Conservation (phyloP, 2,113 vertebrate species). For the Sterrhoptilus dennistouni region DNA sequence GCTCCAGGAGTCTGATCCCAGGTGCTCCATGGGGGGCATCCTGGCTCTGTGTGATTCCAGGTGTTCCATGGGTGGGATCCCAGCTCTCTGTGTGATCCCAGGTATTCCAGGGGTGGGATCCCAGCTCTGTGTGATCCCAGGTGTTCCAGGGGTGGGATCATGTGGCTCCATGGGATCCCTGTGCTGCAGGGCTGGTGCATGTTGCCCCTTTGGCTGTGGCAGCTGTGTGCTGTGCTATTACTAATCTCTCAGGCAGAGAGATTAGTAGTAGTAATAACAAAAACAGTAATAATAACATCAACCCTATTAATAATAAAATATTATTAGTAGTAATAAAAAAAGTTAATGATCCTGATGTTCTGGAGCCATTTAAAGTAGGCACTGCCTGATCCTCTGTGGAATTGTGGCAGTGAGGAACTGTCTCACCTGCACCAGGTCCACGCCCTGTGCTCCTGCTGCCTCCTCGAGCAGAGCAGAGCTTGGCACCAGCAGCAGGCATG, state of each 20-base stretch:
- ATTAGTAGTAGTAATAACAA: background rate
- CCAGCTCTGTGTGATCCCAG: background rate
- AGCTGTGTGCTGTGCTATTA: accelerated
- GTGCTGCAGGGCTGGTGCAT: background rate
- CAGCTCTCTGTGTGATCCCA: background rate
- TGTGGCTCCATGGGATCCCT: background rate
- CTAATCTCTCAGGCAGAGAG: background rate
- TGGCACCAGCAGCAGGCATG: background rate
- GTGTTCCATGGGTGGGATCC: background rate
- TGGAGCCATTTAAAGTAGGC: background rate
- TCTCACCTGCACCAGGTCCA: accelerated
- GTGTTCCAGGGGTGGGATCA: background rate
- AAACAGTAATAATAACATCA: accelerated
- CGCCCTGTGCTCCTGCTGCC: background rate
- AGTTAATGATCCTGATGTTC: background rate
- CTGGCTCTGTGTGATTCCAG: background rate
- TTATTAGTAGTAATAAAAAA: background rate
- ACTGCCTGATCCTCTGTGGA: background rate
- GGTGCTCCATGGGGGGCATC: background rate
- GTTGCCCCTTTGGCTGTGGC: background rate
- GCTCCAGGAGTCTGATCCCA: background rate
- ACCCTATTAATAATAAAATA: background rate
- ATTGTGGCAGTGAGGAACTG: background rate
- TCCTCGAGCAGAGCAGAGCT: background rate
- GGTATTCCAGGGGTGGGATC: background rate